These are phyloP conservation scores for Cactoblastis cactorum DNA, from an alignment of 2,888 invertebrate species.

Conservation along the genomic window DNA sequence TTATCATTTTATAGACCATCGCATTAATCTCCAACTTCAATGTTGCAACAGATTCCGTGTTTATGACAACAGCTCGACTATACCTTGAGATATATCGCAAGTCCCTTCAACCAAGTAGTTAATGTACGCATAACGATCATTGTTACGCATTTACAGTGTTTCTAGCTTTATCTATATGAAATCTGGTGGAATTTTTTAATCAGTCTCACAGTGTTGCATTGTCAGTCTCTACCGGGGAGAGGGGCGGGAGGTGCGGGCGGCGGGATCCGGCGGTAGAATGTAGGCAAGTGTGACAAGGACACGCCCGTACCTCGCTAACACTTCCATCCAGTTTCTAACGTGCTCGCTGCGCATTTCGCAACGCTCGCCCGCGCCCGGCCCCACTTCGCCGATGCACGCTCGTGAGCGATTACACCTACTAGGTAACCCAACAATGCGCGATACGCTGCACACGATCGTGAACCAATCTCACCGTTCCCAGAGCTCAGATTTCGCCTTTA, in stretches of 20 bases:
- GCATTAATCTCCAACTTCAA: conserved; percentile 1
- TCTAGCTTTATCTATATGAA: conserved; percentile 27
- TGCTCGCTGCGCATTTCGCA: conserved; percentile 72
- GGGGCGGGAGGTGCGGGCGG: conserved; percentile 51
- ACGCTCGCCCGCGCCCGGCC: conserved; percentile 55
- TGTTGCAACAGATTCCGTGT: not conserved
- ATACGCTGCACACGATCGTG: conserved; percentile 34
- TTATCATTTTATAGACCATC: conserved; percentile 29
- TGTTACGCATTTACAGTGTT: conserved; percentile 14
- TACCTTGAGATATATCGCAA: conserved; percentile 1
- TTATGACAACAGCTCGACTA: not conserved
- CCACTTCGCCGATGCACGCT: conserved; percentile 60
- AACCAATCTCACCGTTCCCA: conserved; percentile 12
- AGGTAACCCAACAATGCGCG: conserved; percentile 49
- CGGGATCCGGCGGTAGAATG: conserved; percentile 68
- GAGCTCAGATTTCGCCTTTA: not conserved
- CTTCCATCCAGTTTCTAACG: conserved; percentile 79
- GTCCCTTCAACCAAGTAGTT: not conserved
- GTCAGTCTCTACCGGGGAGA: conserved; percentile 61
- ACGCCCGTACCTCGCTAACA: conserved; percentile 76
- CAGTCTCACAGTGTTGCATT: conserved; percentile 63
- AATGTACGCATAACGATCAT: conserved; percentile 2
- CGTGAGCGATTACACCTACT: conserved; percentile 55
- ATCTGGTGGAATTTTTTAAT: conserved; percentile 54
- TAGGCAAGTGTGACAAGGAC: conserved; percentile 80